A percentile compares a stretch with the other conserved stretches of the same genome.
These are phyloP conservation scores for Cryptus armator DNA, from an alignment of 2,888 invertebrate genomes.

Conservation along the genomic window DNA sequence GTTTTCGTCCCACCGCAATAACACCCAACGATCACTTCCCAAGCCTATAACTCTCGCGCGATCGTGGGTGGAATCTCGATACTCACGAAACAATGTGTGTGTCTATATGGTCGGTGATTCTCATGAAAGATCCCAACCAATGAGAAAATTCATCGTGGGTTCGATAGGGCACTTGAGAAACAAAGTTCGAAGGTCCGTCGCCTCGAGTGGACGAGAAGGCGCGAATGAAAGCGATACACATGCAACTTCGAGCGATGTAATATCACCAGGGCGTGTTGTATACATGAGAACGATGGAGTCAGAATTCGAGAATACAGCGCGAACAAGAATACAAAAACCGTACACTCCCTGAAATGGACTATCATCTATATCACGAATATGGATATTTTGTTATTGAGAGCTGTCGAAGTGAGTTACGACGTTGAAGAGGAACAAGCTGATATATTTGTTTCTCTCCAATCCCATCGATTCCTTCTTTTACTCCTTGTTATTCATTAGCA, in stretches of 20 bases:
- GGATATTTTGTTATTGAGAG: constrained; percentile 40
- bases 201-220: constrained; percentile 39
- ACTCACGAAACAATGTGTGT: constrained; percentile 43
- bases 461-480: constrained; percentile 27
- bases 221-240: constrained; percentile 31
- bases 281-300: constrained; percentile 30
- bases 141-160: constrained; percentile 32
- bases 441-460: constrained; percentile 25
- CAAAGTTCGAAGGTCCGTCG: constrained; percentile 16
- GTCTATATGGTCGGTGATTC: constrained; percentile 23
- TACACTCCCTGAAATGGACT: background rate
- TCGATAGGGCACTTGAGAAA: constrained; percentile 33
- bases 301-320: constrained; percentile 11
- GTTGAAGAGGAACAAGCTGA: constrained; percentile 28
- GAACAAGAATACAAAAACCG: constrained; percentile 1
- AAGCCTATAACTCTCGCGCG: constrained; percentile 50
- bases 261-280: background rate
- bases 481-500: constrained; percentile 56
- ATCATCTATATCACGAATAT: constrained; percentile 26
- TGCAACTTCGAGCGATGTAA: background rate
- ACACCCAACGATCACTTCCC: constrained; percentile 49
- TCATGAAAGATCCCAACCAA: constrained; percentile 39
- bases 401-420: constrained; percentile 60
- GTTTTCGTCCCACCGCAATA: constrained; percentile 43
- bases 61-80: constrained; percentile 50